Evolutionary conservation across 2,797 vertebrate species (phyloP), one percentile per base, ranked within the genome.

Genomic region (Darevskia nairensis): DNA sequence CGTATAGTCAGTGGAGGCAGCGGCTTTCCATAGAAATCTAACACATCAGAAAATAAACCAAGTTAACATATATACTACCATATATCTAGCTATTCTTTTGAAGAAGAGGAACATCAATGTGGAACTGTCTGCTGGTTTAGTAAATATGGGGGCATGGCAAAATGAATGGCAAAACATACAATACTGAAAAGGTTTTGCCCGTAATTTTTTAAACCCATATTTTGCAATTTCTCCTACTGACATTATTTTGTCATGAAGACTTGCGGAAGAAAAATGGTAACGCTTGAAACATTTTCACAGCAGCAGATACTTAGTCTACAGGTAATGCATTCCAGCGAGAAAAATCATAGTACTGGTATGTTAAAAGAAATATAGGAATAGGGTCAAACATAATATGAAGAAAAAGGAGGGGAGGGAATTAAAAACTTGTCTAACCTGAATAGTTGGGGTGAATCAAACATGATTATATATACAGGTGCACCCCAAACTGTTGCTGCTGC

Each of bases 11-110:
- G 94, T 0, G 98, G 98, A 25, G 99, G 98, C 86, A 99, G 97
- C 50, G 98, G 98, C 95, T 98, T 99, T 92, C 98, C 98, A 95
- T 91, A 96, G 95, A 97, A 96, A 96, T 97, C 97, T 98, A 91
- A 0, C 10, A 35, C 69, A 81, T 1, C 87, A 94, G 76, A 94
- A 87, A 82, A 89, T 29, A 92, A 91, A 86, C 66, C 15, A 71
- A 11, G 74, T 93, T 82, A 91, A 11, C 66, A 77, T 77, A 15
- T 46, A 61, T 75, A 35, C 19, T 13, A 32, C 66, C 61, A 44
- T 1, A 8, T 68, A 59, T 15, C n/a, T 59, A 77, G 27, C 55
- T 71, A 44, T 32, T 66, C 27, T 59, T 7, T 44, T 77, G n/a
- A 75, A 27, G 68, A 2, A 4, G 25, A 41, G 0, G 39, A 86